phyloP scores from a whole-genome alignment of 64 coral and sea anemone species.

The Montipora cactus region DNA sequence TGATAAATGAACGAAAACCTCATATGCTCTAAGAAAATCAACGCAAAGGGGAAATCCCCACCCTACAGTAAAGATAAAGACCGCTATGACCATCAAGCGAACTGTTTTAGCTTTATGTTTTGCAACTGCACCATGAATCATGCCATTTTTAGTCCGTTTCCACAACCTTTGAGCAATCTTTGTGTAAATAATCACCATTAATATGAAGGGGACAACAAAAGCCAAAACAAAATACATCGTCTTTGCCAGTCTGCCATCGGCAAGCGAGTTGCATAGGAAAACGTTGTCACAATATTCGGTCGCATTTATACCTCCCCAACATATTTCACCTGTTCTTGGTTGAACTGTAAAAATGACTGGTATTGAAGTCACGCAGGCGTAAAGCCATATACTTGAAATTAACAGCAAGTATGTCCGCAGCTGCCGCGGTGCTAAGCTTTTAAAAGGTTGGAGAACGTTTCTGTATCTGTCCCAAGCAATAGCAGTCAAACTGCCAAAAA shows the following conservation, averaged over 20 bases:
- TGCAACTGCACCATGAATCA: constrained; percentile 10
- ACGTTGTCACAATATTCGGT: too few relatives aligned
- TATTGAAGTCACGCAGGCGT: too few relatives aligned
- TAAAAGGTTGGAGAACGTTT: too few relatives aligned
- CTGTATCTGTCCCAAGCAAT: too few relatives aligned
- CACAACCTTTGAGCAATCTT: constrained; percentile 8
- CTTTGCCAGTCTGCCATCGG: constrained; percentile 11
- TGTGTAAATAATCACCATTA: constrained; percentile 1
- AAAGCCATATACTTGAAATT: too few relatives aligned
- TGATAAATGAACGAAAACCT: too few relatives aligned
- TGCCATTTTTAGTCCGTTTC: not conserved
- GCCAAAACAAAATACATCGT: not conserved
- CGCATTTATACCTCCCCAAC: too few relatives aligned
- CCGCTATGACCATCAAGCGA: constrained; percentile 20
- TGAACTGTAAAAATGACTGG: not conserved
- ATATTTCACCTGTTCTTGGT: not conserved
- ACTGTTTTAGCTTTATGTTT: constrained; percentile 8
- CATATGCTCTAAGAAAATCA: not conserved
- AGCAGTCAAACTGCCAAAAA: too few relatives aligned
- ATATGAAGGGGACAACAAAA: constrained; percentile 22
- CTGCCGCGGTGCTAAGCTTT: too few relatives aligned
- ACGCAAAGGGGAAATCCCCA: not conserved
- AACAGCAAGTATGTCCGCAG: too few relatives aligned
- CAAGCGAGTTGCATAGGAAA: not conserved
- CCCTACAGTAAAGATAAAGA: not conserved